Evolutionary conservation across 2,888 invertebrate species (phyloP), one percentile per base, ranked within the genome.

Genomic region (Diarsia dahlii): DNA sequence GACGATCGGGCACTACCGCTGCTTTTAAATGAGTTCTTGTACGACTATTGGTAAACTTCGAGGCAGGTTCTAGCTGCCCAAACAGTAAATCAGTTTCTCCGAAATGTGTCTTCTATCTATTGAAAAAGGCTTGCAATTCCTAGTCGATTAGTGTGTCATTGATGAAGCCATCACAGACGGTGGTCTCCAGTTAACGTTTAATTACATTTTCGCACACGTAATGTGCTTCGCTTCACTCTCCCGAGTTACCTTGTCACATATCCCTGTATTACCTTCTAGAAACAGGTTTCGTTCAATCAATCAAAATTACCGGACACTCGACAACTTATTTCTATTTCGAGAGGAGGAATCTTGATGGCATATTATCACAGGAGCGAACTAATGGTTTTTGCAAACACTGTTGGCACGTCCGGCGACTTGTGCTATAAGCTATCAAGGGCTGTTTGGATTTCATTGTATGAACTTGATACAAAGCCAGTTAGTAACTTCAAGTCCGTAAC

Each of bases 241-340:
- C 48, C 18, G 34, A 64, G 28, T 34, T 71, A 13, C 9, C 18
- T 4, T 56, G 67, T 60, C 63, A 67, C 50, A 23, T 78, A 81
- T 75, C 18, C 76, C 56, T 58, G 56, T 74, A 79, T 67, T 79
- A 66, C 66, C 18, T 18, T 28, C 52, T 54, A 64, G 64, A 64
- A 80, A 74, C 84, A n/a, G 74, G 86, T 84, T 86, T 64, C 4
- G 45, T 68, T 74, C 71, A 74, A 85, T 84, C 82, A 78, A 82
- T 84, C 86, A 85, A 85, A 78, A 78, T 79, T 76, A 76, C 76
- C 78, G 73, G 84, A 79, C 80, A 76, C 72, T 66, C 23, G 6
- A 63, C 74, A 77, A 84, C 78, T 87, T 80, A 76, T 78, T 76
- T 86, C 84, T 87, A 84, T 86, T 84, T 74, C n/a, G 45, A 85